Percentiles rank a stretch among this genome's conserved stretches.
These are phyloP conservation scores for Deroplatys truncata DNA, from an alignment of 2,888 invertebrate genomes.

Conservation along the genomic window DNA sequence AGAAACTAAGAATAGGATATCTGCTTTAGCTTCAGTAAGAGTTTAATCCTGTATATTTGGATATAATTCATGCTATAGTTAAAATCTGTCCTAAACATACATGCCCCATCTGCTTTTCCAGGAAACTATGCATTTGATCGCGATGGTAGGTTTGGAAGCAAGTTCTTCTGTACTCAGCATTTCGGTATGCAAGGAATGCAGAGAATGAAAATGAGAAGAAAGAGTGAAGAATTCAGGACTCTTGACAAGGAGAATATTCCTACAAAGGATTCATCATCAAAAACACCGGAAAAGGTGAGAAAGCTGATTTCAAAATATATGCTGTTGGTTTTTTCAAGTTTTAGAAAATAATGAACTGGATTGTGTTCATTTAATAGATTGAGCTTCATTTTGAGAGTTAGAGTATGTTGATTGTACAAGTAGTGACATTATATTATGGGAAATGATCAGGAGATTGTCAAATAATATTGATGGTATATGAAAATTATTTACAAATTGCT, in stretches of 20 bases:
- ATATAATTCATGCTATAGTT: too few relatives aligned
- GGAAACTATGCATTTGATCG: slow-evolving; percentile 69
- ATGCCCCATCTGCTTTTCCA: slow-evolving; percentile 30
- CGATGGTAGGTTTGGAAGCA: slow-evolving; percentile 61
- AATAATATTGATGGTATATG: too few relatives aligned
- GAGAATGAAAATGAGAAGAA: slow-evolving; percentile 32
- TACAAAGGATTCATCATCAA: slow-evolving; percentile 36
- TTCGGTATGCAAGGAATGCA: slow-evolving; percentile 58
- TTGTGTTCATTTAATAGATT: neutral
- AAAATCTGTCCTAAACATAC: neutral
- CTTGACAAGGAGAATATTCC: slow-evolving; percentile 45
- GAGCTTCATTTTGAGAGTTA: too few relatives aligned
- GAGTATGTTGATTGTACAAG: too few relatives aligned
- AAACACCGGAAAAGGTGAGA: slow-evolving; percentile 48
- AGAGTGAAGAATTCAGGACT: slow-evolving; percentile 32
- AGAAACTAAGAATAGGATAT: too few relatives aligned
- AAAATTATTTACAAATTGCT: too few relatives aligned
- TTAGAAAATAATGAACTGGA: neutral
- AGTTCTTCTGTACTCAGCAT: slow-evolving; percentile 74
- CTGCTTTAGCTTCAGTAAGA: too few relatives aligned
- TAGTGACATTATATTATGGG: too few relatives aligned
- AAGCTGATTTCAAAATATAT: neutral
- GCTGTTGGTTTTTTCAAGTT: neutral
- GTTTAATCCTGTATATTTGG: too few relatives aligned
- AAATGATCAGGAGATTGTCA: too few relatives aligned